A percentile compares a stretch with the other conserved stretches of the same genome.
phyloP scores from a whole-genome alignment of 2,113 vertebrate species.

The Amphiprion percula region DNA sequence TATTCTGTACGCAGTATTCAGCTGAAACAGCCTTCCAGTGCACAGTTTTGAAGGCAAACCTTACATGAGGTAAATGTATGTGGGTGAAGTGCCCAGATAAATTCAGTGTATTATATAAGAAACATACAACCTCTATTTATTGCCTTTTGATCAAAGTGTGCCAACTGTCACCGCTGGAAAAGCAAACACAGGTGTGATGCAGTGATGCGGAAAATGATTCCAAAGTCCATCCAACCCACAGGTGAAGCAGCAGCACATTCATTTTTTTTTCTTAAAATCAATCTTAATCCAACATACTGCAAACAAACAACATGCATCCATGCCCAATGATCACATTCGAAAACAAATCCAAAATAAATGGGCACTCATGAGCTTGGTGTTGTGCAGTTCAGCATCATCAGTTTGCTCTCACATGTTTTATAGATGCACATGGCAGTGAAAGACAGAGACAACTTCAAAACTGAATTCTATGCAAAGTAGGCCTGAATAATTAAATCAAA shows the following conservation, averaged over 20 bases:
- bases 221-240: constrained; percentile 39
- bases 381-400: not conserved
- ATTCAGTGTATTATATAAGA: not conserved
- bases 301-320: not conserved
- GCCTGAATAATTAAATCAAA: too few species aligned
- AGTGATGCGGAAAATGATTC: constrained; percentile 38
- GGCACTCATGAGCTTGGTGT: not conserved
- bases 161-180: not conserved
- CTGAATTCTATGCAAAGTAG: too few species aligned
- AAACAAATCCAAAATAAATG: not conserved
- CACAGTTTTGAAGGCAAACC: not conserved
- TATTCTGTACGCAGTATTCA: not conserved
- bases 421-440: too few species aligned
- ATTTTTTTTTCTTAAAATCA: not conserved
- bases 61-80: not conserved
- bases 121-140: not conserved
- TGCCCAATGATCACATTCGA: not conserved
- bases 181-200: constrained; percentile 41
- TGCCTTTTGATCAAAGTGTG: constrained; percentile 9
- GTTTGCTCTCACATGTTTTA: not conserved
- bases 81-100: not conserved
- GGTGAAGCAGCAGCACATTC: not conserved
- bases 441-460: too few species aligned
- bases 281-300: not conserved
- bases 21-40: not conserved